Percentiles rank a stretch among this genome's conserved stretches.
Conservation (phyloP, 2,113 vertebrate genomes). For the Anoura caudifer region DNA sequence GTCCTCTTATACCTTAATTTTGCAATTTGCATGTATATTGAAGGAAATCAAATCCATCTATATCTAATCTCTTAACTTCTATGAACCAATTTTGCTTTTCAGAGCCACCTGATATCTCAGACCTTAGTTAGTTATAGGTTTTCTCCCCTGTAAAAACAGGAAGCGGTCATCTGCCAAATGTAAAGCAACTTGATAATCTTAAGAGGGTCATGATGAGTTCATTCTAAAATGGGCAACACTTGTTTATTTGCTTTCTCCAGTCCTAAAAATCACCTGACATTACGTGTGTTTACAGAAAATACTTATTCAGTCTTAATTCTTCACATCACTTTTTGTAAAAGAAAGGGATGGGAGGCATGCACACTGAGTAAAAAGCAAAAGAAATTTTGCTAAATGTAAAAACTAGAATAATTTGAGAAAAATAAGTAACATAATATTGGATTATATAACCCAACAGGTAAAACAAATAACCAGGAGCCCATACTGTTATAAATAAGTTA, state of each 20-base stretch:
- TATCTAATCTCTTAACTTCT: slow-evolving; percentile 1
- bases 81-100: slow-evolving; percentile 42
- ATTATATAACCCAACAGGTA: background rate
- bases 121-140: background rate
- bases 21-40: background rate
- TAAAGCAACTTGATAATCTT: slow-evolving; percentile 22
- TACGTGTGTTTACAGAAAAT: background rate
- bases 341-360: background rate
- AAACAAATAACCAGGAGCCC: background rate
- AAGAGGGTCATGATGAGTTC: slow-evolving; percentile 1
- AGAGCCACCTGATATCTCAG: slow-evolving; percentile 40
- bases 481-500: background rate
- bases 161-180: slow-evolving; percentile 34
- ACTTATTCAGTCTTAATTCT: background rate
- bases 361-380: background rate
- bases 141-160: slow-evolving; percentile 31
- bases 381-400: background rate
- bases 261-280: background rate
- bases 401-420: background rate
- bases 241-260: background rate
- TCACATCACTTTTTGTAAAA: background rate
- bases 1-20: background rate
- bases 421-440: background rate
- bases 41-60: slow-evolving; percentile 47
- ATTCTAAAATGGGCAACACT: background rate